Percentiles rank a stretch among this genome's conserved stretches.
Evolutionary conservation across 1,140 invertebrate genomes (phyloP).

Genomic region (Himalopsyche phryganea): DNA sequence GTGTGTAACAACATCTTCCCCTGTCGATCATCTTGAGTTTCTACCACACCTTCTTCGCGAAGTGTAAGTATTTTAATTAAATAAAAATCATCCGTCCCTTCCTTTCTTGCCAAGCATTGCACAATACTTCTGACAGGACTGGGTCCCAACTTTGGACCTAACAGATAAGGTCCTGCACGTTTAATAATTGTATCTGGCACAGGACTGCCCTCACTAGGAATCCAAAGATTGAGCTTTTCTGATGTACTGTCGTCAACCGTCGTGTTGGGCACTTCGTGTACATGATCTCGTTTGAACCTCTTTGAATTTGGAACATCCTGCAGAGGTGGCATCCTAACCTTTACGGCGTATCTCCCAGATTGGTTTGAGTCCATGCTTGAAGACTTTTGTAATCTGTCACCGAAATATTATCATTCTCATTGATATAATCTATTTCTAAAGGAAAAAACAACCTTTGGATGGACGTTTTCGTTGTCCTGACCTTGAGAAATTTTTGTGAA

Average conservation of each 20-base stretch:
- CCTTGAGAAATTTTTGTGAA: slow-evolving; percentile 15
- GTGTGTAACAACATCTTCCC: slow-evolving; percentile 81
- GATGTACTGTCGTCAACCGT: neutral
- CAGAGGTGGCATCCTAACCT: slow-evolving; percentile 5
- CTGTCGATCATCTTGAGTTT: slow-evolving; percentile 74
- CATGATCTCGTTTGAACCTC: slow-evolving; percentile 10
- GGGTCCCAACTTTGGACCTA: slow-evolving; percentile 69
- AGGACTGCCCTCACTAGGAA: slow-evolving; percentile 43
- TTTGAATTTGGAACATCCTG: slow-evolving; percentile 16
- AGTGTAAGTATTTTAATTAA: slow-evolving; percentile 68
- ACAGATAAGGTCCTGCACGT: slow-evolving; percentile 66
- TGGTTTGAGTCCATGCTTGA: slow-evolving; percentile 15
- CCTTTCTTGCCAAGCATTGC: slow-evolving; percentile 72
- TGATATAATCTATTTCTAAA: neutral
- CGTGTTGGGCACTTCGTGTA: slow-evolving; percentile 16
- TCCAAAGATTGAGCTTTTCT: slow-evolving; percentile 8
- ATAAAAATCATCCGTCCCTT: slow-evolving; percentile 72
- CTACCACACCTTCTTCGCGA: slow-evolving; percentile 56
- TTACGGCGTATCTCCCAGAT: slow-evolving; percentile 4
- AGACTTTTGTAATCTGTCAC: slow-evolving; percentile 2
- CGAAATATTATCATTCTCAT: slow-evolving; percentile 5
- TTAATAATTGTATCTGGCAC: slow-evolving; percentile 48
- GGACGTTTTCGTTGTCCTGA: slow-evolving; percentile 9
- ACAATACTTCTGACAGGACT: slow-evolving; percentile 77
- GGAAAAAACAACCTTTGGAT: neutral